Base-by-base conservation (phyloP, 2,797 vertebrate species). In the Mormyrus proboscirostris region DNA sequence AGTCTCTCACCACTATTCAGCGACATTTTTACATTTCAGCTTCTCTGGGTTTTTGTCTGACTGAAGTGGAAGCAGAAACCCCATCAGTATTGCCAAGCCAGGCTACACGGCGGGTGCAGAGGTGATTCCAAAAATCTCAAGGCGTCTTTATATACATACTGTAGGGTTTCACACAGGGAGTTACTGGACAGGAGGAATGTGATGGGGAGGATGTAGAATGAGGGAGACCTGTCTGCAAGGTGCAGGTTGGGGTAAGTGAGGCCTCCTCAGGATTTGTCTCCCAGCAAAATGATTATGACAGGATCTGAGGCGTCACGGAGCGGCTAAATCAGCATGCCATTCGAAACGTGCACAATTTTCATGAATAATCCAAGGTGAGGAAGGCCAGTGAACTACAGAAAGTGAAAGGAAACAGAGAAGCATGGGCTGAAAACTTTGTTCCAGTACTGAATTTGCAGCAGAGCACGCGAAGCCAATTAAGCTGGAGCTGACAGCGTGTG, bases 181-280 rank as follows among this genome's bases (percentile, higher is more conserved):
- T 49, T 19, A 49, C 44, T 83, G 79, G 19, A 49, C 16, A 44
- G 38, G 79, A 49, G 38, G 10, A 49, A 83, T 83, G 19, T 83
- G 44, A 49, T 7, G n/a, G 51, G 90, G 88, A 90, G 90, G 86
- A 33, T 79, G 9, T 90, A 88, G 89, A 84, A 88, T 88, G 88
- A 22, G 51, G 59, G 91, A 59, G 86, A 89, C 89, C 92, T 90
- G 91, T 87, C 22, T 25, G 9, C 3, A 4, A 85, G 49, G 49
- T 51, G n/a, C 3, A 9, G 79, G 12, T 3, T 50, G 83, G 44
- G 83, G 19, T 50, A n/a, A 85, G 19, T 51, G 44, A 85, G 12
- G 83, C n/a, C 19, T 51, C 12, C 41, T 51, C 16, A 29, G n/a
- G 8, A 49, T n/a, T 50, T 55, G 49, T 12, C 84, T 33, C 29